Percentiles rank a stretch among this genome's conserved stretches.
Conservation (phyloP, 2,797 vertebrate species). For the Sebastes jordani region DNA sequence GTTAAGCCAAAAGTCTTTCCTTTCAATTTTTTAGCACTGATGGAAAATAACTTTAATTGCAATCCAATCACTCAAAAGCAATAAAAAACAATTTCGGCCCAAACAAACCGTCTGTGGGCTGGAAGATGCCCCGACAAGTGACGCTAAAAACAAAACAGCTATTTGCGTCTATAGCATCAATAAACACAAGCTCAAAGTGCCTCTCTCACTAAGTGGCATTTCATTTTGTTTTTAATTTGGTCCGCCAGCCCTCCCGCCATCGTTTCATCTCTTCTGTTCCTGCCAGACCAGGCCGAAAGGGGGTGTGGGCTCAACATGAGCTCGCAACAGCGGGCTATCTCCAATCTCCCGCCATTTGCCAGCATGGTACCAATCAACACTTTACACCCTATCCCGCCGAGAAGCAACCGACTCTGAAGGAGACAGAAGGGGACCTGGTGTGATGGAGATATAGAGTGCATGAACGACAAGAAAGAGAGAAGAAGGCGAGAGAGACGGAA, state of each 20-base stretch:
- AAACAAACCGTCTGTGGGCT: not conserved
- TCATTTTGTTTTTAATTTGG: conserved; percentile 45
- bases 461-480: conserved; percentile 24
- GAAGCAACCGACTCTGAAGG: conserved; percentile 66
- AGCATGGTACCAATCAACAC: conserved; percentile 82
- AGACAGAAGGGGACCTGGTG: conserved; percentile 59
- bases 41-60: not conserved
- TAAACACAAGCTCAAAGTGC: conserved; percentile 35
- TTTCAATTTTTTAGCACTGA: not conserved
- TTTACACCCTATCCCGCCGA: conserved; percentile 62
- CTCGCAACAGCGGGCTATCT: conserved; percentile 49
- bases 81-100: not conserved
- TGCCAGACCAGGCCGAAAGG: conserved; percentile 46
- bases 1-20: not conserved
- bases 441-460: conserved; percentile 45
- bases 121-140: not conserved
- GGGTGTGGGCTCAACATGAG: conserved; percentile 48
- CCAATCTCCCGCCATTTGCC: conserved; percentile 72
- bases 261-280: conserved; percentile 48
- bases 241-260: not conserved
- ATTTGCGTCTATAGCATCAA: conserved; percentile 28
- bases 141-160: conserved; percentile 11
- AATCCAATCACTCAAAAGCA: not conserved
- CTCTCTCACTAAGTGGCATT: conserved; percentile 19
- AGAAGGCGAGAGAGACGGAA: conserved; percentile 35